Conservation (phyloP, 1,140 invertebrate genomes). For the Oryzaephilus surinamensis region DNA sequence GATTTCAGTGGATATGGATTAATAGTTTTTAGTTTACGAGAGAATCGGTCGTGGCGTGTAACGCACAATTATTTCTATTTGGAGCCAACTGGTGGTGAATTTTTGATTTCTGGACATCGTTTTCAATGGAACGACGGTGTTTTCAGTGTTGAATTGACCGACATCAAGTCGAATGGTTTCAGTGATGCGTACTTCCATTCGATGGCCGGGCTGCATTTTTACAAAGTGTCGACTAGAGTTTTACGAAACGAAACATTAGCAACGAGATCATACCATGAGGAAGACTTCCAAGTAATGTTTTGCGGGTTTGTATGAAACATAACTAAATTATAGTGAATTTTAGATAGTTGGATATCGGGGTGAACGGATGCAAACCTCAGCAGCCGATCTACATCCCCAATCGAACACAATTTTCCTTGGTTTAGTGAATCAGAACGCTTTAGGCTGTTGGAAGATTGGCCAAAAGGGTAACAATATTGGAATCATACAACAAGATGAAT, state of each 20-base stretch:
- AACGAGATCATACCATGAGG: constrained; percentile 45
- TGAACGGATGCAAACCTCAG: constrained; percentile 45
- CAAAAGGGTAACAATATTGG: constrained; percentile 46
- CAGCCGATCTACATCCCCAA: constrained; percentile 44
- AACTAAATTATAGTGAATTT: constrained; percentile 24
- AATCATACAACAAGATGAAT: constrained; percentile 45
- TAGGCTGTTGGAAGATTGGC: constrained; percentile 60
- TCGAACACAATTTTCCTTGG: constrained; percentile 50
- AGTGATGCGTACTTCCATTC: constrained; percentile 57
- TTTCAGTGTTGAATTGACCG: constrained; percentile 54
- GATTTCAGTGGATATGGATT: constrained; percentile 56
- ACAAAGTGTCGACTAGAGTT: constrained; percentile 51
- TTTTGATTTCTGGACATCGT: constrained; percentile 47
- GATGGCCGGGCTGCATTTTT: constrained; percentile 53
- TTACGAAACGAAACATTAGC: constrained; percentile 48
- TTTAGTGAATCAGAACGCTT: constrained; percentile 51
- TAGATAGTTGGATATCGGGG: constrained; percentile 50
- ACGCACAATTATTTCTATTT: constrained; percentile 63
- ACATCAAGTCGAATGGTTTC: constrained; percentile 40
- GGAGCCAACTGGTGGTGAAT: constrained; percentile 56
- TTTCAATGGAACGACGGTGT: constrained; percentile 67
- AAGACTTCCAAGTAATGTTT: constrained; percentile 37
- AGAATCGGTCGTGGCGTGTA: constrained; percentile 56
- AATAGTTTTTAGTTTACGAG: constrained; percentile 54
- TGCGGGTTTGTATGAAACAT: background rate